Conservation (phyloP, 2,797 vertebrate genomes). For the Podargus strigoides region DNA sequence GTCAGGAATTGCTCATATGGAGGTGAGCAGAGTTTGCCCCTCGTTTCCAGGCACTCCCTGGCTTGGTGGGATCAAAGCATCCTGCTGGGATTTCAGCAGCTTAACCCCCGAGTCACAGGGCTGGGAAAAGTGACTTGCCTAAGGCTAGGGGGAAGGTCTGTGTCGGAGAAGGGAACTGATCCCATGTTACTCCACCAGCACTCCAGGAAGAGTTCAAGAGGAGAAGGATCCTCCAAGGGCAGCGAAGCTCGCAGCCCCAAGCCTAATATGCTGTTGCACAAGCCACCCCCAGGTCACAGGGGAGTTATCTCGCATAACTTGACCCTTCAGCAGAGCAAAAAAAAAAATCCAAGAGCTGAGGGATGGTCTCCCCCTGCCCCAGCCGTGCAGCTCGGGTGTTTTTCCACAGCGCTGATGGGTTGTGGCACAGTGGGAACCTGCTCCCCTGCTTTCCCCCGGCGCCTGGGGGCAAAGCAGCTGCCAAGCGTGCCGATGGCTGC, state of each 20-base stretch:
- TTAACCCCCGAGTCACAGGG: neutral
- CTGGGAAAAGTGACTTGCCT: neutral
- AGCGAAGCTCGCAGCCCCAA: neutral
- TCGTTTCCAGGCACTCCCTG: neutral
- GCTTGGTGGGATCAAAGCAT: neutral
- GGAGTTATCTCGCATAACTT: neutral
- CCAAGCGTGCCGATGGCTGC: neutral
- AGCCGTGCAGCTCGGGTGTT: neutral
- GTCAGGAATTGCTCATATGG: accelerated
- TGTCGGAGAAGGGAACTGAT: neutral
- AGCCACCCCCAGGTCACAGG: neutral
- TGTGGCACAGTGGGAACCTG: neutral
- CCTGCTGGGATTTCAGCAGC: neutral
- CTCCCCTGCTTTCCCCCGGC: neutral
- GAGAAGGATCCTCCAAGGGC: neutral
- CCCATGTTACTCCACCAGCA: neutral
- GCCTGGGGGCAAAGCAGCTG: neutral
- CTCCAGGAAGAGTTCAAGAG: neutral
- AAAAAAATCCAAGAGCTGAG: neutral
- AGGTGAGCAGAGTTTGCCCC: neutral
- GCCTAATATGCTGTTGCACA: neutral
- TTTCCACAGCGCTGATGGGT: neutral
- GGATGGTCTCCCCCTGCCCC: neutral
- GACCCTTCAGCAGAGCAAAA: neutral
- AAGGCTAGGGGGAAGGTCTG: neutral